A percentile compares a stretch with the other conserved stretches of the same genome.
These are phyloP conservation scores for Sitobion miscanthi DNA, from an alignment of 1,140 invertebrate species.

Conservation along the genomic window DNA sequence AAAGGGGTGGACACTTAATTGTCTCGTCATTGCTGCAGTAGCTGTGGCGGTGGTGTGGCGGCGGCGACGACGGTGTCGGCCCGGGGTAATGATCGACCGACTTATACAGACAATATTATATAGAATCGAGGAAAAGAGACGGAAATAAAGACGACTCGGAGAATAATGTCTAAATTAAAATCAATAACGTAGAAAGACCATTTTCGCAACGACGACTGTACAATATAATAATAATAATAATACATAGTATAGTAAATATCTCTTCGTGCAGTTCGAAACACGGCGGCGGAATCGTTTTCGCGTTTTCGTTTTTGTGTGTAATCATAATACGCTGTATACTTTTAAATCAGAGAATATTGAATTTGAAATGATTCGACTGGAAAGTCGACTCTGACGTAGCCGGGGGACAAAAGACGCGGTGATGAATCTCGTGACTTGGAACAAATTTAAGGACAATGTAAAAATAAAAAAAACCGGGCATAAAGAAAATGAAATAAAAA, in stretches of 20 bases:
- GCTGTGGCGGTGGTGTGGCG: neutral
- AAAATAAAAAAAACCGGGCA: conserved; percentile 44
- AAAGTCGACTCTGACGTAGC: conserved; percentile 39
- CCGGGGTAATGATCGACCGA: neutral
- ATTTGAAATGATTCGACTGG: conserved; percentile 56
- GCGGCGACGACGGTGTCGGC: neutral
- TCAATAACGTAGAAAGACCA: conserved; percentile 22
- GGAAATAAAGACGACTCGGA: conserved; percentile 3
- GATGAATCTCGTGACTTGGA: conserved; percentile 55
- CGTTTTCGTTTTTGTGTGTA: conserved; percentile 4
- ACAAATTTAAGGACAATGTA: conserved; percentile 57
- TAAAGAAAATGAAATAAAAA: conserved; percentile 51
- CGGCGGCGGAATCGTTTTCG: conserved; percentile 44
- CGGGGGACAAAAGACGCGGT: conserved; percentile 50
- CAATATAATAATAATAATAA: neutral
- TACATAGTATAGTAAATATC: neutral
- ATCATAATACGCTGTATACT: conserved; percentile 47
- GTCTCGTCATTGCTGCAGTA: neutral
- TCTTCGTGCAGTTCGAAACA: neutral
- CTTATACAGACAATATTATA: conserved; percentile 5
- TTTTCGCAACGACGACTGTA: neutral
- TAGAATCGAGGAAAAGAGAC: neutral
- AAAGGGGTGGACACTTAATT: conserved; percentile 40
- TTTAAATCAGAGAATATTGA: conserved; percentile 55
- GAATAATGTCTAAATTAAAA: conserved; percentile 26